Base-by-base conservation (phyloP, 2,797 vertebrate species). In the Danio choprae region DNA sequence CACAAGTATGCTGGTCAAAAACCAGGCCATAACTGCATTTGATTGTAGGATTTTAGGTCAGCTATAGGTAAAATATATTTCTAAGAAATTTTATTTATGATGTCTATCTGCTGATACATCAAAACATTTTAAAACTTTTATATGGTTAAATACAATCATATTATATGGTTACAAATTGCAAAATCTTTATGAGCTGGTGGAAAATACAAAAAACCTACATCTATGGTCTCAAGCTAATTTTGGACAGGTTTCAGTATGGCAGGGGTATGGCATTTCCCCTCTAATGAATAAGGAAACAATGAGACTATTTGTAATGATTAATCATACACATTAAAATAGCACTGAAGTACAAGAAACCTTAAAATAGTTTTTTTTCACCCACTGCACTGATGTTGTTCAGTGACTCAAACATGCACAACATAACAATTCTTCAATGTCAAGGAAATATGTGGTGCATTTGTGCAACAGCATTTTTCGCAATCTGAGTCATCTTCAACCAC, bases 191-290 rank as follows among this genome's bases (percentile, higher is more conserved):
- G n/a, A n/a, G n/a, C n/a, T n/a, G n/a, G n/a, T n/a, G n/a, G n/a
- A n/a, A n/a, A n/a, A n/a, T n/a, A n/a, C n/a, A n/a, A n/a, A n/a
- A n/a, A n/a, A n/a, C n/a, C n/a, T n/a, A n/a, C n/a, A n/a, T n/a
- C n/a, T n/a, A n/a, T n/a, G n/a, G n/a, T n/a, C n/a, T n/a, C n/a
- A n/a, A n/a, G n/a, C n/a, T n/a, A n/a, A n/a, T n/a, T n/a, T n/a
- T n/a, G n/a, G n/a, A n/a, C n/a, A n/a, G 69, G 46, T 69, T 69
- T 50, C 65, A 51, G 22, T 18, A n/a, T 38, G 20, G 20, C n/a
- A 48, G 11, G 64, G 13, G 13, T 48, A 46, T 1, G 15, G 5
- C 29, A 36, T 7, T 38, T 8, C 22, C 7, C 13, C 46, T 36
- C 15, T n/a, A 68, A 29, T 22, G 63, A 67, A 67, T 29, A 22